Evolutionary conservation across 2,888 invertebrate species (phyloP).

Genomic region (Eupithecia vulgata): DNA sequence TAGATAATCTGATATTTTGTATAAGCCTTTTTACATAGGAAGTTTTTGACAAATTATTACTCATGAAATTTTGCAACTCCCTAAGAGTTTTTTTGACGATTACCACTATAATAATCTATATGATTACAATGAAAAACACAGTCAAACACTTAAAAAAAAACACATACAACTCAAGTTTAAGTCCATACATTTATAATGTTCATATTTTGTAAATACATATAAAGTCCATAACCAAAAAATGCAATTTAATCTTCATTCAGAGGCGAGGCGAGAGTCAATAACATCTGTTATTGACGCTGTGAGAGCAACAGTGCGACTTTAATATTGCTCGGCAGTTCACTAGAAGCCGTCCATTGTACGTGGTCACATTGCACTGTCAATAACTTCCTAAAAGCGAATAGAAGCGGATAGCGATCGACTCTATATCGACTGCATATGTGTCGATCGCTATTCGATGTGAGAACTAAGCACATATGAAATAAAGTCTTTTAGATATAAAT

Average conservation of each 20-base stretch:
- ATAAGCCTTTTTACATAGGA: too few species aligned
- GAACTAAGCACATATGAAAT: neutral
- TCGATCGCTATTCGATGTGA: too few species aligned
- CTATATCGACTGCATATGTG: neutral
- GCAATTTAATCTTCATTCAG: neutral
- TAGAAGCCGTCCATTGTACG: slow-evolving; percentile 28
- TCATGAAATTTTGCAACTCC: too few species aligned
- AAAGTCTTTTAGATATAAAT: neutral
- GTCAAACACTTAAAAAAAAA: neutral
- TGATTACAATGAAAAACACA: neutral
- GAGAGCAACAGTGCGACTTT: neutral
- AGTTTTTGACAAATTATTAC: too few species aligned
- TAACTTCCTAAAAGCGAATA: slow-evolving; percentile 3
- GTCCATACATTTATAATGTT: neutral
- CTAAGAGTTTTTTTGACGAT: too few species aligned
- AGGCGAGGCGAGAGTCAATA: neutral
- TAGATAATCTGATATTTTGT: too few species aligned
- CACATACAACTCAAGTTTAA: neutral
- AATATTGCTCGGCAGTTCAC: slow-evolving; percentile 3
- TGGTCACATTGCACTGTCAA: slow-evolving; percentile 31
- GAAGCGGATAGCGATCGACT: neutral
- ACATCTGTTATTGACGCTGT: neutral
- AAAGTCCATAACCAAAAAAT: neutral
- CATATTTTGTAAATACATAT: neutral
- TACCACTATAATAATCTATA: too few species aligned